Evolutionary conservation across 2,888 invertebrate species (phyloP), one percentile per base, ranked within the genome.

Genomic region (Orchesella flavescens): DNA sequence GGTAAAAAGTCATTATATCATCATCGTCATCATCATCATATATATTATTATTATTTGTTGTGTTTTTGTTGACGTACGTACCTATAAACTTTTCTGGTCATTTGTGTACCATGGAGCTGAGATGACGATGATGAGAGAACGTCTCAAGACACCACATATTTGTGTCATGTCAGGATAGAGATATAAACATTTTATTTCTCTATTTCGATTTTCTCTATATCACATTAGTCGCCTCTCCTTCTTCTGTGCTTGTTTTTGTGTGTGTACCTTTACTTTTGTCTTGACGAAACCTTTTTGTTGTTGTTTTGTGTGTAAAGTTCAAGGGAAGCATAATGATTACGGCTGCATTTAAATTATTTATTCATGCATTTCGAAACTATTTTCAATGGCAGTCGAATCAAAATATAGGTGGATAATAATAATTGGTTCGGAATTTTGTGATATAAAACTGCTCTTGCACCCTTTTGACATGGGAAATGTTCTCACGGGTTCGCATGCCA

Each of bases 231-330:
- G n/a, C 55, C 15, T 55, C 17, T 21, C 57, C 10, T 57, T 57
- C 19, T 57, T 55, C 55, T 57, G 57, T 57, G 21, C 9, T 21
- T 19, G 57, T 19, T 57, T 17, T 1, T 57, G 57, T 19, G 17
- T 57, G 15, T 53, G 15, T 53, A 53, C 53, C 17, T 9, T n/a
- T 19, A 10, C 15, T 10, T 57, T 57, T 57, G 17, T n/a, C 1
- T 57, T 57, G 57, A 19, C 57, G 57, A 57, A n/a, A 34, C 17
- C 13, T 15, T 55, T 55, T 43, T 43, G 72, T 53, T 68, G 9
- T 71, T 24, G 17, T 57, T 55, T 71, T 72, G 34, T 9, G 61
- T 44, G 17, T 21, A 46, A 73, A 73, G 73, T 73, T 73, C 73
- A 73, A 61, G 73, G 73, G 73, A 73, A 73, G 61, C 19, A 72